A percentile compares a stretch with the other conserved stretches of the same genome.
These are phyloP conservation scores for Adoxophyes honmai DNA, from an alignment of 1,140 invertebrate genomes.

Conservation along the genomic window DNA sequence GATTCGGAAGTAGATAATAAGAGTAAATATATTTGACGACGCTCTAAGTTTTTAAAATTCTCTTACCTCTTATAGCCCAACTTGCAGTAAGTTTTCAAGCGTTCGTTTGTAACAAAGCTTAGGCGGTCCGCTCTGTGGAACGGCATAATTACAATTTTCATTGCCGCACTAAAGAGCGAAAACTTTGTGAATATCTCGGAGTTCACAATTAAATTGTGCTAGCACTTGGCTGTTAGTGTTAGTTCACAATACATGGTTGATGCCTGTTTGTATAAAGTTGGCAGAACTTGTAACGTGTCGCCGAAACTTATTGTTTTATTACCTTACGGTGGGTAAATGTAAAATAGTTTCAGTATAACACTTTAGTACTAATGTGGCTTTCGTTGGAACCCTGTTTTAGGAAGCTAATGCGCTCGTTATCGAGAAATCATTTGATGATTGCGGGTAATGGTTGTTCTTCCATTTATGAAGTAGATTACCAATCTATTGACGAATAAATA, in stretches of 20 bases:
- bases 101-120: conserved; percentile 11
- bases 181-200: not conserved
- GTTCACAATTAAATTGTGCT: conserved; percentile 7
- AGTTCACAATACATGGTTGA: not conserved
- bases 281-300: not conserved
- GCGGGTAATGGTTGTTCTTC: too few relatives aligned
- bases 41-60: conserved; percentile 9
- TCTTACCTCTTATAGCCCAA: not conserved
- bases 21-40: not conserved
- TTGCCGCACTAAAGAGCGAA: not conserved
- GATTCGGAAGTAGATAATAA: too few relatives aligned
- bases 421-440: too few relatives aligned
- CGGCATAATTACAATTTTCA: conserved; percentile 12
- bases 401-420: too few relatives aligned
- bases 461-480: too few relatives aligned
- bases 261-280: not conserved
- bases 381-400: too few relatives aligned
- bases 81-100: not conserved
- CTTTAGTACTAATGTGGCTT: too few relatives aligned
- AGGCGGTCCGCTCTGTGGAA: not conserved
- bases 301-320: not conserved
- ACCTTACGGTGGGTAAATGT: too few relatives aligned
- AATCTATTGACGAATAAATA: too few relatives aligned
- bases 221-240: not conserved
- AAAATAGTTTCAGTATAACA: too few relatives aligned